Base-by-base conservation (phyloP, 2,113 vertebrate species). In the Eolophus roseicapilla region DNA sequence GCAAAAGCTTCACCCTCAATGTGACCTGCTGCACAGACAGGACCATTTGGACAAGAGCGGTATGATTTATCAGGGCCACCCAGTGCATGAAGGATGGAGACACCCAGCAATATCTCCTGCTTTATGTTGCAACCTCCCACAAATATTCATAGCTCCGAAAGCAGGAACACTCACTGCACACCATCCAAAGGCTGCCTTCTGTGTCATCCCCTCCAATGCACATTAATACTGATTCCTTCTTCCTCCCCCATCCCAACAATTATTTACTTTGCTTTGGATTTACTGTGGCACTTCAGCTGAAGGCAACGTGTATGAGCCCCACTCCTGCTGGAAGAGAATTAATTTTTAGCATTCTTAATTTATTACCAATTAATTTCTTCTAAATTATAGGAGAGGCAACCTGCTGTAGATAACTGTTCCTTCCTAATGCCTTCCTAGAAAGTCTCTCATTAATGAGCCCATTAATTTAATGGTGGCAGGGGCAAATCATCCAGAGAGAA, bases 291-390 rank as follows among this genome's bases (percentile, higher is more conserved):
- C 89, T 96, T 88, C 86, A 94, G 64, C 84, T 82, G 87, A 95
- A 94, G 92, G 84, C 92, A 92, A 67, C 5, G 59, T 39, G 21
- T 82, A 63, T 64, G 65, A 95, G 67, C 77, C 49, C 63, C 74
- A 64, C 92, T 96, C 78, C 64, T 93, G 81, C 74, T 80, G 71
- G 21, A 96, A 11, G 17, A 79, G 82, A 95, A 96, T 94, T 95
- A 96, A 93, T 95, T 95, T 96, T 95, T 93, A 90, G 96, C 88
- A 88, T 95, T 95, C 82, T 91, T 97, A 96, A 96, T 96, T 96
- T 95, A 97, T 96, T 96, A 95, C 75, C 89, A 95, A 95, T 97
- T 97, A 97, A 94, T 95, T 96, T 94, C 84, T 93, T 95, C 94
- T 92, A 92, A 96, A 95, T 96, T 94, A 92, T 86, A 91, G 91